These are phyloP conservation scores for Dolichomitus sp. DNA, from an alignment of 2,888 invertebrate genomes.

Conservation along the genomic window DNA sequence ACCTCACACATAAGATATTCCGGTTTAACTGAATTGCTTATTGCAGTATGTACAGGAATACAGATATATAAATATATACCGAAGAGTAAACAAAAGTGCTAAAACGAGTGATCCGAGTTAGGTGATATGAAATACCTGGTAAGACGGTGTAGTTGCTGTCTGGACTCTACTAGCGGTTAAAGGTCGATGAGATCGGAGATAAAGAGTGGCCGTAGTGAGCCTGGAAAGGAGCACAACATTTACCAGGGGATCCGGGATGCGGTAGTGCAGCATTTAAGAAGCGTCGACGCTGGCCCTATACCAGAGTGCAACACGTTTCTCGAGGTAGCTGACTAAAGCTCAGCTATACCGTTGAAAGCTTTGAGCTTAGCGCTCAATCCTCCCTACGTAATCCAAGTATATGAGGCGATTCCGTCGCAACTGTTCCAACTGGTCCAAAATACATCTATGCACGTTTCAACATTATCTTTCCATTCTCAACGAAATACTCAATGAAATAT, in stretches of 20 bases:
- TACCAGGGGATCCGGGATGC: slow-evolving; percentile 24
- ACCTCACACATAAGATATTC: no score
- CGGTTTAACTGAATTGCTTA: no score
- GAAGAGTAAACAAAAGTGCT: slow-evolving; percentile 15
- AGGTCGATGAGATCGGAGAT: slow-evolving; percentile 60
- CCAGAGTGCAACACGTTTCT: slow-evolving; percentile 50
- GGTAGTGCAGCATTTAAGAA: slow-evolving; percentile 53
- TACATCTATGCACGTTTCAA: not conserved
- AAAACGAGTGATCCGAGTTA: slow-evolving; percentile 23
- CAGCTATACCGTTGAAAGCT: slow-evolving; percentile 51
- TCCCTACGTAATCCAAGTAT: slow-evolving; percentile 32
- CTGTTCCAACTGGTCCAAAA: slow-evolving; percentile 20
- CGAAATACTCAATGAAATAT: not conserved
- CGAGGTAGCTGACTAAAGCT: slow-evolving; percentile 43
- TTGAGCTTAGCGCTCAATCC: slow-evolving; percentile 33
- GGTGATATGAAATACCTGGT: slow-evolving; percentile 12
- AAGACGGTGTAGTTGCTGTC: slow-evolving; percentile 22
- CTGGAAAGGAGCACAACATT: slow-evolving; percentile 3
- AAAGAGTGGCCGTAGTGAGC: slow-evolving; percentile 52
- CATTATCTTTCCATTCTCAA: not conserved
- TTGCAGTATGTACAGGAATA: not conserved
- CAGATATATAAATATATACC: not conserved
- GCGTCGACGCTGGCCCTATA: slow-evolving; percentile 42
- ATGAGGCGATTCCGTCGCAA: slow-evolving; percentile 42
- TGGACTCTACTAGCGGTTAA: slow-evolving; percentile 44